Evolutionary conservation across 2,113 vertebrate species (phyloP).

Genomic region (Panthera uncia): DNA sequence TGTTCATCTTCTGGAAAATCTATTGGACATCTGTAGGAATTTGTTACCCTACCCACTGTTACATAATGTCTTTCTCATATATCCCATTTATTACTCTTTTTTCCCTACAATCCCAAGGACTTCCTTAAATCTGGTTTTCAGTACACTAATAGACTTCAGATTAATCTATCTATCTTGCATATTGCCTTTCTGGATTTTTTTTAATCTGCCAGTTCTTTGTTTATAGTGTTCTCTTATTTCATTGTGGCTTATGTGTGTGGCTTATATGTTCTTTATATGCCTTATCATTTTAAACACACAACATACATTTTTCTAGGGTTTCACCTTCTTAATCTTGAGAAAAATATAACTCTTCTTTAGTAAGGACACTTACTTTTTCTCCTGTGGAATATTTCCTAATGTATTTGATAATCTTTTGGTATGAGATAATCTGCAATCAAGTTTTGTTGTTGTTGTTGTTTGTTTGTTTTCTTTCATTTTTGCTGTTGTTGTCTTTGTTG

Average conservation of each 20-base stretch:
- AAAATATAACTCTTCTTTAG: background rate
- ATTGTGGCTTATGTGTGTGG: background rate
- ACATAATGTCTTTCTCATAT: background rate
- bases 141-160: background rate
- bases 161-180: background rate
- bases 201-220: background rate
- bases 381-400: background rate
- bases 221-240: background rate
- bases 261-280: background rate
- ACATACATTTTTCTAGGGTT: background rate
- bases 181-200: background rate
- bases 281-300: slow-evolving; percentile 4
- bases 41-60: background rate
- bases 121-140: background rate
- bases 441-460: background rate
- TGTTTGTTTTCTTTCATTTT: background rate
- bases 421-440: background rate
- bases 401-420: background rate
- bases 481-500: background rate
- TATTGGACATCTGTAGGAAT: background rate
- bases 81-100: background rate
- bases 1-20: background rate
- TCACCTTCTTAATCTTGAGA: background rate
- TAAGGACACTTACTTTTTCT: background rate
- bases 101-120: background rate